Evolutionary conservation across 2,113 vertebrate genomes (phyloP).

Genomic region (Cettia cetti): DNA sequence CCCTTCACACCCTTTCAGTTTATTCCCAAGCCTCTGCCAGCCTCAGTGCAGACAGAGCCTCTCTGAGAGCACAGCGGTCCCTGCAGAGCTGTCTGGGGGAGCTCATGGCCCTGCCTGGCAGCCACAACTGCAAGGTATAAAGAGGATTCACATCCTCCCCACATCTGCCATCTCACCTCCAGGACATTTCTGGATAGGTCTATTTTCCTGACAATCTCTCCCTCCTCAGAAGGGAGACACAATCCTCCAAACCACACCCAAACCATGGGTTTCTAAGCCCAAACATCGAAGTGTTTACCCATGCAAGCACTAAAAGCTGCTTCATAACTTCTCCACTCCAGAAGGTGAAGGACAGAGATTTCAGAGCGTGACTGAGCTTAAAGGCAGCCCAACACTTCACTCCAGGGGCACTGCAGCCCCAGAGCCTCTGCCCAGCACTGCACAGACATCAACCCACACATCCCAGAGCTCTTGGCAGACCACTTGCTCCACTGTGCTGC

Average conservation of each 20-base stretch:
- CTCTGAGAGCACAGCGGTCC: neutral
- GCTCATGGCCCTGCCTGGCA: neutral
- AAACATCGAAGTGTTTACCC: neutral
- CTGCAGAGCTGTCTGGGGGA: neutral
- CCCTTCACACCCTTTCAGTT: neutral
- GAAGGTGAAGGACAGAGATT: neutral
- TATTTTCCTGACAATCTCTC: neutral
- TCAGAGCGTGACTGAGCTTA: neutral
- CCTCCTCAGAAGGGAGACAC: neutral
- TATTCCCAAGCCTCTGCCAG: neutral
- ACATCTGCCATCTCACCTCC: neutral
- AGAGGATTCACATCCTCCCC: neutral
- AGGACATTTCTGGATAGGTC: neutral
- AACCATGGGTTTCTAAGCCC: neutral
- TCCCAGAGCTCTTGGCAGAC: neutral
- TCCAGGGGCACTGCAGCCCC: neutral
- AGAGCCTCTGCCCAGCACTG: neutral
- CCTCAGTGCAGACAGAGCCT: neutral
- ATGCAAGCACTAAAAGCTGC: neutral
- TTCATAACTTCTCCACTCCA: neutral
- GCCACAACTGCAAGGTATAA: neutral
- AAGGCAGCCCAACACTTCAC: neutral
- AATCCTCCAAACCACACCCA: neutral
- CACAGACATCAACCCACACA: neutral
- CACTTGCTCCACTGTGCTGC: neutral